Conservation (phyloP, 2,797 vertebrate species). For the Selene dorsalis region DNA sequence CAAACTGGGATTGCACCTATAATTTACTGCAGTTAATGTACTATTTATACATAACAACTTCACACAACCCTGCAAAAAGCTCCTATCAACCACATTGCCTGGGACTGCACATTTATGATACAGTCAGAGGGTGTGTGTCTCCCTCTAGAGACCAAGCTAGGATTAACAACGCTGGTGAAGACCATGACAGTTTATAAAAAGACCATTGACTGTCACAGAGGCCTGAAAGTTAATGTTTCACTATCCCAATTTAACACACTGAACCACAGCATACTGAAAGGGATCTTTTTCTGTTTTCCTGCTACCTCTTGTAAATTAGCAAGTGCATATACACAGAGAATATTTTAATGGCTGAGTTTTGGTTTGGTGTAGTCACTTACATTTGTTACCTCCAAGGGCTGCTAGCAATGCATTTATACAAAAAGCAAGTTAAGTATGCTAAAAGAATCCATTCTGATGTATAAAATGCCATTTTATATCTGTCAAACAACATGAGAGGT, state of each 20-base stretch:
- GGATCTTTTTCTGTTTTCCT: neutral
- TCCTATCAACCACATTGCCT: neutral
- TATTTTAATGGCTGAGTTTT: neutral
- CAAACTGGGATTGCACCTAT: too few species aligned
- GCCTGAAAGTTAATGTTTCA: neutral
- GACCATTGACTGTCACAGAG: neutral
- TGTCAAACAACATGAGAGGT: neutral
- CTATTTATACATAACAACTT: too few species aligned
- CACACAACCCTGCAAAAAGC: too few species aligned
- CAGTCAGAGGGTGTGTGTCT: conserved; percentile 14
- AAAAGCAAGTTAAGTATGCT: neutral
- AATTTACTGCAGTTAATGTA: too few species aligned
- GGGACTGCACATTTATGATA: neutral
- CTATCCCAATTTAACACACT: neutral
- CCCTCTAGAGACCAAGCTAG: conserved; percentile 33
- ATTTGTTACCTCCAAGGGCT: neutral
- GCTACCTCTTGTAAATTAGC: neutral
- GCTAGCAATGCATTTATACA: neutral
- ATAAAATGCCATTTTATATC: neutral
- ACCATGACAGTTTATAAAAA: neutral
- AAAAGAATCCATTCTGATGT: neutral
- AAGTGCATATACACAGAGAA: too few species aligned
- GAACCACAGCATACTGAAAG: neutral
- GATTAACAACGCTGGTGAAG: neutral
- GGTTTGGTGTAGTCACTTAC: neutral